Evolutionary conservation across 2,113 vertebrate genomes (phyloP), one percentile per base, ranked within the genome.

Genomic region (Ictalurus punctatus): DNA sequence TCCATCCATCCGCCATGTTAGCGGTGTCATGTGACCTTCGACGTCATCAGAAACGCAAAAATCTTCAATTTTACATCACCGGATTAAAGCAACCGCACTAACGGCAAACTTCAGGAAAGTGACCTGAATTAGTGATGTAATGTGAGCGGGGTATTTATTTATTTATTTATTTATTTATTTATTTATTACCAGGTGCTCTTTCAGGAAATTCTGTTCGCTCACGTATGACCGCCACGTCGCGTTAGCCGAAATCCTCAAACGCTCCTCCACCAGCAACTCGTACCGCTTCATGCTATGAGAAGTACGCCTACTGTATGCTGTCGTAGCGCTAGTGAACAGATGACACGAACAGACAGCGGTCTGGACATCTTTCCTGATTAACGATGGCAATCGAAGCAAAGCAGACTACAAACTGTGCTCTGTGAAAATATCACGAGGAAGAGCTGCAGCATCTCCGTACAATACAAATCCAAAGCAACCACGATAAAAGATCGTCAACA

Each of bases 351-450:
- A 25, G 30, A 40, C 58, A 83, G 81, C 58, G 19, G 61, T 61
- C 58, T 83, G 59, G 34, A 44, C 21, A 63, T 63, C 58, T 63
- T 63, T 40, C 0, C 0, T 83, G 81, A 63, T 83, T 27, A 83
- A 83, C 16, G 37, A 83, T 44, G 34, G 21, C 58, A 44, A 83
- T 83, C 34, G 63, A 44, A 63, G 81, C 81, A 83, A 63, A 83
- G 34, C 81, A 83, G 81, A 83, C 21, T 27, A 21, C 58, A 63
- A 83, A 83, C 58, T 44, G 81, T 17, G 23, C 34, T 6, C 17
- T 10, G 56, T 13, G 81, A 44, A 83, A 40, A 63, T 7, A 83
- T 63, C 21, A 63, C 27, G 34, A 25, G 79, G 56, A 59, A 58
- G n/a, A 82, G 37, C n/a, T 34, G 34, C 54, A 23, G 81, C 81